Base-by-base conservation (phyloP, 2,888 invertebrate species). In the Lochmaea capreae region DNA sequence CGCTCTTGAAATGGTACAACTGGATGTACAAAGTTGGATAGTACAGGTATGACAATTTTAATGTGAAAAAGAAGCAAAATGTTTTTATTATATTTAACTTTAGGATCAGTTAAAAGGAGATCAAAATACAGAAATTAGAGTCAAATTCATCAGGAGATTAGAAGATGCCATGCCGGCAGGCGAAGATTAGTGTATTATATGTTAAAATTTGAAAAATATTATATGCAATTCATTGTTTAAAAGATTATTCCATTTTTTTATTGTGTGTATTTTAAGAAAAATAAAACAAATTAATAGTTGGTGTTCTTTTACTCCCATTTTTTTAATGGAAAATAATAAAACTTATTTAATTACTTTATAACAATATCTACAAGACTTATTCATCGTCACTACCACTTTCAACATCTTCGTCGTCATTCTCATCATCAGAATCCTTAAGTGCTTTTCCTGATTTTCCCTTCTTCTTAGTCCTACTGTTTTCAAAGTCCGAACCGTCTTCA, bases 111-210 rank as follows among this genome's bases (percentile, higher is more conserved):
- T 99, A 67, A 97, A 97, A 88, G 98, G 98, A 63, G 98, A 99
- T 86, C 92, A 93, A 78, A 92, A 93, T 46, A 99, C 98, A 22
- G 99, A 99, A 89, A 89, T 99, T 22, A 90, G 97, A 83, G 93
- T 99, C 3, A 97, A 98, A 86, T 99, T 97, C 87, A 93, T 98
- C 76, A 94, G 97, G 85, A 91, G 97, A 86, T 89, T 99, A 84
- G 98, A 99, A 89, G 99, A 99, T 88, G 97, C 98, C 1, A 95
- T 99, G 82, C 99, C 99, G 11, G 97, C 97, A 57, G 99, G 99
- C 26, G 99, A 99, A 89, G 99, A 99, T 88, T 98, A 93, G 89
- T 78, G 49, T 67, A 49, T 12, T n/a, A 61, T 22, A 43, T 18
- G 10, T 33, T 26, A 33, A 26, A 26, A 61, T 61, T 39, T 54